Evolutionary conservation across 2,888 invertebrate species (phyloP).

Genomic region (Eupelmus urozonus): DNA sequence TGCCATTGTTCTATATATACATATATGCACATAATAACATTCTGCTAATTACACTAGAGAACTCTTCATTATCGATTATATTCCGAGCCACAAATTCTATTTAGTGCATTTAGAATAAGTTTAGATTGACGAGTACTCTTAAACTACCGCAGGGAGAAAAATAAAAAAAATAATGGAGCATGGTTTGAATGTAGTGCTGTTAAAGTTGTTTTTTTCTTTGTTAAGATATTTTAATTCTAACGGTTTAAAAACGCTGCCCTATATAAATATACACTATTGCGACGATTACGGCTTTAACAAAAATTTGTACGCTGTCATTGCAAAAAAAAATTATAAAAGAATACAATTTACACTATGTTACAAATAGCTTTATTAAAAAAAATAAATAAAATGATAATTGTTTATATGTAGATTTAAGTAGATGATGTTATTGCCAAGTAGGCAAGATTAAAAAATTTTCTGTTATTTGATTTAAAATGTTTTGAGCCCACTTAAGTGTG

Average conservation of each 20-base stretch:
- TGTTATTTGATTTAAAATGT: constrained; percentile 15
- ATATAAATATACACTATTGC: constrained; percentile 27
- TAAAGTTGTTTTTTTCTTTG: constrained; percentile 43
- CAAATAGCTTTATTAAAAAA: constrained; percentile 35
- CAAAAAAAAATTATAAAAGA: constrained; percentile 26
- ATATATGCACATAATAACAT: constrained; percentile 37
- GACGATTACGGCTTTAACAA: constrained; percentile 52
- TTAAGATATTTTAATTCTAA: constrained; percentile 39
- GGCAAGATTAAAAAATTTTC: constrained; percentile 14
- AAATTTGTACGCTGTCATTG: constrained; percentile 46
- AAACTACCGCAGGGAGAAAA: constrained; percentile 24
- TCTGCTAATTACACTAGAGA: constrained; percentile 48
- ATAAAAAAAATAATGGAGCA: constrained; percentile 28
- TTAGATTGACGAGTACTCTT: constrained; percentile 38
- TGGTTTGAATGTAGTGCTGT: constrained; percentile 37
- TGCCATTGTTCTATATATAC: constrained; percentile 44
- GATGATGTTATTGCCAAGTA: constrained; percentile 39
- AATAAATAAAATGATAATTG: constrained; percentile 29
- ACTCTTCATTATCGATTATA: constrained; percentile 54
- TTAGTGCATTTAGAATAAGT: constrained; percentile 55
- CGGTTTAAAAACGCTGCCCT: constrained; percentile 26
- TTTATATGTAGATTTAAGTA: constrained; percentile 40
- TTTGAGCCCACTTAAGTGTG: background rate
- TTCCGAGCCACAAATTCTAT: constrained; percentile 59
- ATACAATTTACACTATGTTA: constrained; percentile 33